Evolutionary conservation across 23 tunicate species (phyloP), one percentile per base, ranked within the genome.

Genomic region (Botrylloides violaceus): DNA sequence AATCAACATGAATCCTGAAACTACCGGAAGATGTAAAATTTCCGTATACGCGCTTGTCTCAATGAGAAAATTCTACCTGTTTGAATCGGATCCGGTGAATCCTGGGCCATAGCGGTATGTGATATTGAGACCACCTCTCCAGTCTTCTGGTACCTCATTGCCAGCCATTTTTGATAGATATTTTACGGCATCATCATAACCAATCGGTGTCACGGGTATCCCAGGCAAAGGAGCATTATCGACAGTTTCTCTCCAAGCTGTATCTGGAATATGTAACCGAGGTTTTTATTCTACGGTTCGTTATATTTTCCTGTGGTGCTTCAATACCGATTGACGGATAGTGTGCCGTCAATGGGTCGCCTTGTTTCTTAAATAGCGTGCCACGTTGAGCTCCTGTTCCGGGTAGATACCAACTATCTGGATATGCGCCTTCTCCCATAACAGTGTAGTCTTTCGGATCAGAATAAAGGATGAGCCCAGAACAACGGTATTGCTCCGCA

Each of bases 41-140:
- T n/a, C n/a, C n/a, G n/a, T n/a, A n/a, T n/a, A n/a, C n/a, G n/a
- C n/a, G n/a, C n/a, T n/a, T n/a, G n/a, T n/a, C n/a, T n/a, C n/a
- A n/a, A n/a, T n/a, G n/a, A n/a, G 9, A 43, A n/a, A 26, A 18
- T 7, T 59, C 28, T 59, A 75, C 80, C 71, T 75, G 33, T 32
- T 61, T 15, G 39, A 6, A 61, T 75, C 59, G 3, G 33, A 22
- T 27, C 47, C 61, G 2, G 36, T 34, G 58, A 84, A 84, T 29
- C 92, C 92, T 0, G 92, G 92, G 27, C 92, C 92, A 32, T 84
- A 78, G 77, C 83, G 77, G 71, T 84, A 84, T 25, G 92, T 78
- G 59, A 84, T 84, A 71, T 78, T 78, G n/a, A 84, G 57, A 23
- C 76, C 83, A 33, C 92, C 92, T 49, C 64, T 84, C 92, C 92